phyloP scores from a whole-genome alignment of 1,140 invertebrate genomes.

The Arion vulgaris region DNA sequence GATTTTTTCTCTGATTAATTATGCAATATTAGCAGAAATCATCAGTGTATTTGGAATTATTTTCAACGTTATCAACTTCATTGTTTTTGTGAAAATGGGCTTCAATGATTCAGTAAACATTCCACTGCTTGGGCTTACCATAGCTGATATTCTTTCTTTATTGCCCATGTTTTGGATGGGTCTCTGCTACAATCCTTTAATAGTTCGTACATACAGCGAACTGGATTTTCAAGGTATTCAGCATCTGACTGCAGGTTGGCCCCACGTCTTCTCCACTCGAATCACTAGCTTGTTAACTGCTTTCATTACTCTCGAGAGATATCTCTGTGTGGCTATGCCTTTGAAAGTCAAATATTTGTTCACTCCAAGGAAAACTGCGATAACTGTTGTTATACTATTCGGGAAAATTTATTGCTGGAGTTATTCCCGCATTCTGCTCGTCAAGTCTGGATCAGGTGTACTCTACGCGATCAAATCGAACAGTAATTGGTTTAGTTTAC shows the following conservation, averaged over 20 bases:
- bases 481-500: background rate
- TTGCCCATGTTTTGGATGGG: background rate
- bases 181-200: background rate
- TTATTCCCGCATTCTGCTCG: constrained; percentile 3
- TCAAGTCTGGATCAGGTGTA: background rate
- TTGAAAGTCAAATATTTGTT: background rate
- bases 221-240: constrained; percentile 22
- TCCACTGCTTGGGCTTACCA: background rate
- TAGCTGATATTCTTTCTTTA: background rate
- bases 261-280: constrained; percentile 29
- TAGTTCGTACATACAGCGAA: background rate
- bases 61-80: too few species aligned
- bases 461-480: background rate
- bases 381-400: constrained; percentile 16
- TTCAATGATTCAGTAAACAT: too few species aligned
- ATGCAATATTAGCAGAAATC: too few species aligned
- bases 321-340: constrained; percentile 25
- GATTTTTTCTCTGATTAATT: too few species aligned
- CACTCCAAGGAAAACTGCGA: background rate
- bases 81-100: too few species aligned
- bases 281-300: constrained; percentile 25
- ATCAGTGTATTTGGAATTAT: too few species aligned
- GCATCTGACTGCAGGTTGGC: constrained; percentile 23
- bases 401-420: constrained; percentile 2
- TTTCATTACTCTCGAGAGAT: constrained; percentile 38